Base-by-base conservation (phyloP, 2,888 invertebrate genomes). In the Nezara viridula region DNA sequence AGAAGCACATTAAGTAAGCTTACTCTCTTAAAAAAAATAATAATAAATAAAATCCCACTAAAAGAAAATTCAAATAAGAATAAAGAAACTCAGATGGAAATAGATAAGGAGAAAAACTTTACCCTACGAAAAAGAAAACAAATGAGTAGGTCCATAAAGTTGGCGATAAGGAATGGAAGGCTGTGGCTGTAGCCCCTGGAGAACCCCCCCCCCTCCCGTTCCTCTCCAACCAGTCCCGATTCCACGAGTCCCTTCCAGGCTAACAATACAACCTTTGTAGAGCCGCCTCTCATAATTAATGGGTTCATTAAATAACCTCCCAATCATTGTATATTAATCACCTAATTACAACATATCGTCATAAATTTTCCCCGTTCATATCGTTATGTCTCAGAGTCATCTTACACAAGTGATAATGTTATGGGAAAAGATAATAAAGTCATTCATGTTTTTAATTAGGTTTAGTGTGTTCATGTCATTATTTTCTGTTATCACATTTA, bases 101-200 rank as follows among this genome's bases (percentile, higher is more conserved):
- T 32, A 66, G 66, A 66, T 66, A 66, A 66, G 66, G 19, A 66
- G 66, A 66, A 66, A 32, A 66, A 66, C 66, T 66, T 66, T 32
- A 7, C 16, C 66, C 16, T 7, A 14, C 16, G 32, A 66, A 66
- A 66, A 66, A 27, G 60, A 32, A 66, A 66, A 66, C 66, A 66
- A 66, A 66, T 66, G 66, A 66, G 66, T 66, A 60, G 66, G 66
- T 32, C 66, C 66, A 66, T 66, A 66, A 66, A 66, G 66, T 32
- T 37, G 66, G 66, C 32, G 66, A 66, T 66, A 66, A 66, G 66
- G 66, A 32, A 66, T 66, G 32, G 16, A 66, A 19, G 66, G 19
- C 5, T 16, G 32, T 12, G 60, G 0, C 60, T 27, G 32, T 32
- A 6, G 19, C 32, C 66, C 32, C 32, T 66, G 66, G 66, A 66